Evolutionary conservation across 2,113 vertebrate species (phyloP).

Genomic region (Muntiacus muntjak): DNA sequence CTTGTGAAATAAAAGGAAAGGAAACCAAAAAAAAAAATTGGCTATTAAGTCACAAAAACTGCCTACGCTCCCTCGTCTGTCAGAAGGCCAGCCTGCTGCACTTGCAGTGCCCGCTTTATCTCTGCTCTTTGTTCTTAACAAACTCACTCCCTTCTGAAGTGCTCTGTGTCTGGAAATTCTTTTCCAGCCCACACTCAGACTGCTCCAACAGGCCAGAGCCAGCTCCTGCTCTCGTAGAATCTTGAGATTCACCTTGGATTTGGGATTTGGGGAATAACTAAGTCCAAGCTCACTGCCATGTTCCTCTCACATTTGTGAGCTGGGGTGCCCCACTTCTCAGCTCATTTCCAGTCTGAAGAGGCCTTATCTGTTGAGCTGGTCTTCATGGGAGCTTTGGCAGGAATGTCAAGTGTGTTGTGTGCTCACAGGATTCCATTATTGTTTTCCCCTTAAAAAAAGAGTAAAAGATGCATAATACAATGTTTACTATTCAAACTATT

Average conservation of each 20-base stretch:
- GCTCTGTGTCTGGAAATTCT: neutral
- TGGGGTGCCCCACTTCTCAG: neutral
- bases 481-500: neutral
- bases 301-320: neutral
- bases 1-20: no score
- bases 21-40: neutral
- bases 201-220: neutral
- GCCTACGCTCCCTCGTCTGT: neutral
- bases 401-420: neutral
- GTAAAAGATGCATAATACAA: neutral
- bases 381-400: neutral
- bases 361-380: neutral
- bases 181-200: neutral
- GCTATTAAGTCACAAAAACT: neutral
- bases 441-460: neutral
- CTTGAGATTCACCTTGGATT: neutral
- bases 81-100: neutral
- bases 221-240: neutral
- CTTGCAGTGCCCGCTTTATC: neutral
- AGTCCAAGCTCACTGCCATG: neutral
- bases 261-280: neutral
- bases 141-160: neutral
- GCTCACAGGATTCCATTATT: neutral
- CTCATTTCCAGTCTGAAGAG: neutral
- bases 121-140: neutral